Evolutionary conservation across 2,888 invertebrate species (phyloP), one percentile per base, ranked within the genome.

Genomic region (Drosophila emarginata): DNA sequence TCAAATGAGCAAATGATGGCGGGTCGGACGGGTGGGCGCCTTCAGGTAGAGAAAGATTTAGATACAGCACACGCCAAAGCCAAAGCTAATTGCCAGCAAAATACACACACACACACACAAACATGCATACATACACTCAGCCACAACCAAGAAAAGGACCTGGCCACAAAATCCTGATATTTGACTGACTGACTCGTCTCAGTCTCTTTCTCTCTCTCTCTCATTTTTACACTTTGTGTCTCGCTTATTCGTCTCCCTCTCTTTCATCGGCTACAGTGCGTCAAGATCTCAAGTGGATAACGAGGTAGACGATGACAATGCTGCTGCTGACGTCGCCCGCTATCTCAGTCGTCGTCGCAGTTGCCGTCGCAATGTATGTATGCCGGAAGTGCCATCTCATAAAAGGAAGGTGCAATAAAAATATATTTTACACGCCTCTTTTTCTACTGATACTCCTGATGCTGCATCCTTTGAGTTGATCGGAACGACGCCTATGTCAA

Each of bases 401-500:
- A 89, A 89, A 85, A 89, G 89, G 89, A 89, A 89, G 90, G 89
- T 90, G 89, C 90, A 89, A 89, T 89, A 89, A 90, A 89, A 86
- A 89, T 89, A 89, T 89, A 83, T 89, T 90, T 88, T 83, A 89
- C 81, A 87, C 75, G 81, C 79, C 74, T 67, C 67, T 64, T 54
- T 54, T 45, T 21, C 45, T 4, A 45, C 45, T 45, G 45, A 45
- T 45, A 45, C 45, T 45, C 18, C 57, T 57, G 57, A 21, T 57
- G 54, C 36, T n/a, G 32, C 54, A 54, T 32, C 32, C 54, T 36
- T 36, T 36, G 36, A 36, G 37, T 39, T 57, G 57, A 57, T 57
- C 57, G 21, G 57, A 52, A 57, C 39, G 57, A 39, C 37, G 39
- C 36, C 57, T 36, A 39, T 70, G 71, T 65, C 60, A 39, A 58